phyloP scores from a whole-genome alignment of 2,797 vertebrate genomes.

The Acanthurus tractus region DNA sequence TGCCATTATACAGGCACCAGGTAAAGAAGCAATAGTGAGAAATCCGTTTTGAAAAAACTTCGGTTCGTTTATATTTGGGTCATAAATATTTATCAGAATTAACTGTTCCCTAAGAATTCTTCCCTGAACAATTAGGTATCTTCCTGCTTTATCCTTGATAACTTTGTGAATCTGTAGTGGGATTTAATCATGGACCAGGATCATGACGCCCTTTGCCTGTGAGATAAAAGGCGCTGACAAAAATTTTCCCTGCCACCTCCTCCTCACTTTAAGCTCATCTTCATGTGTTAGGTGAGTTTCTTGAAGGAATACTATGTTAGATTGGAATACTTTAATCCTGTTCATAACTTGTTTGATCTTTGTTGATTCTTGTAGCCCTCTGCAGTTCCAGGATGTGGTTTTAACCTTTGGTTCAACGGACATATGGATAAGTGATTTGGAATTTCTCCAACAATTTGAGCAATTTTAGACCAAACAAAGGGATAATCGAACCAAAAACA shows the following conservation, averaged over 20 bases:
- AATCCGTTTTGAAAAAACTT: background rate
- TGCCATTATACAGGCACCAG: no score
- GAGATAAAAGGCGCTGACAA: background rate
- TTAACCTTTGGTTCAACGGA: background rate
- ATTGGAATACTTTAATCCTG: background rate
- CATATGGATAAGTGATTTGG: background rate
- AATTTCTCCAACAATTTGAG: background rate
- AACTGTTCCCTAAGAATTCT: background rate
- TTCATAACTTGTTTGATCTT: background rate
- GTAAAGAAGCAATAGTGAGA: background rate
- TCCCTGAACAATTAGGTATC: background rate
- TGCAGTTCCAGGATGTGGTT: conserved; percentile 11
- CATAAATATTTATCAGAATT: conserved; percentile 4
- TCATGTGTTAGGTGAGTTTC: background rate
- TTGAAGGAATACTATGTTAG: background rate
- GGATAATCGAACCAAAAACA: background rate
- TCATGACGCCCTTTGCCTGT: background rate
- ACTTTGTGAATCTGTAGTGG: background rate
- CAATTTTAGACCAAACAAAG: background rate
- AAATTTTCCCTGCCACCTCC: background rate
- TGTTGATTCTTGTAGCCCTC: background rate
- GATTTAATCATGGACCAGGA: background rate
- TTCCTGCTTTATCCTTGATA: background rate
- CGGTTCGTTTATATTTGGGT: background rate
- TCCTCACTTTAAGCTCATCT: conserved; percentile 1